Evolutionary conservation across 2,888 invertebrate species (phyloP), one percentile per base, ranked within the genome.

Genomic region (Acanthococcus lagerstroemiae): DNA sequence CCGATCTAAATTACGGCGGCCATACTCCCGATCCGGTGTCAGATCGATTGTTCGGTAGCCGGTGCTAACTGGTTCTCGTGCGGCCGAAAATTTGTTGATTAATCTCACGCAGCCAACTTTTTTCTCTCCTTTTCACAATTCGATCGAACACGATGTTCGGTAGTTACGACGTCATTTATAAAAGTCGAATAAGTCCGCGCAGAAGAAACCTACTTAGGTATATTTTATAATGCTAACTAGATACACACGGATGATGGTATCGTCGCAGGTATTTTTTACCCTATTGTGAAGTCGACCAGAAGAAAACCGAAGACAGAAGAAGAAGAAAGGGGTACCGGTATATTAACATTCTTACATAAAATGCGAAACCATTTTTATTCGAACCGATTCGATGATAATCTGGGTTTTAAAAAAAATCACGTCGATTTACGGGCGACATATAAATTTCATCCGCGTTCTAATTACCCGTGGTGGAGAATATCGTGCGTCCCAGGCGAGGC

Each of bases 1-100:
- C 37, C 22, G n/a, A 55, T 55, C 55, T 57, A 44, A 57, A 57
- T 57, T 57, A 57, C 24, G 44, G 55, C 55, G 30, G 30, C 57
- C 44, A 44, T 6, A 9, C 5, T 17, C 12, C 19, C 6, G 54
- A 26, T 37, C n/a, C 37, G 37, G 37, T 37, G 37, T 37, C 37
- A 37, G 37, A 37, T 37, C 37, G 37, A 37, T 37, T 15, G 19
- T 30, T 30, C 55, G 19, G 55, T 55, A 55, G 55, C 55, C 7
- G 30, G 22, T n/a, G 37, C 1, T 19, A 55, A 55, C 55, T 55
- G 55, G 55, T 55, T 55, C 17, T 9, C 37, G n/a, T 37, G 12
- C 37, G n/a, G 37, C n/a, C 37, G 37, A 37, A 37, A 37, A 26
- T n/a, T 25, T 54, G 17, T 24, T n/a, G 54, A 25, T 55, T 27